Base-by-base conservation (phyloP, 2,797 vertebrate species). In the Typhlichthys subterraneus region DNA sequence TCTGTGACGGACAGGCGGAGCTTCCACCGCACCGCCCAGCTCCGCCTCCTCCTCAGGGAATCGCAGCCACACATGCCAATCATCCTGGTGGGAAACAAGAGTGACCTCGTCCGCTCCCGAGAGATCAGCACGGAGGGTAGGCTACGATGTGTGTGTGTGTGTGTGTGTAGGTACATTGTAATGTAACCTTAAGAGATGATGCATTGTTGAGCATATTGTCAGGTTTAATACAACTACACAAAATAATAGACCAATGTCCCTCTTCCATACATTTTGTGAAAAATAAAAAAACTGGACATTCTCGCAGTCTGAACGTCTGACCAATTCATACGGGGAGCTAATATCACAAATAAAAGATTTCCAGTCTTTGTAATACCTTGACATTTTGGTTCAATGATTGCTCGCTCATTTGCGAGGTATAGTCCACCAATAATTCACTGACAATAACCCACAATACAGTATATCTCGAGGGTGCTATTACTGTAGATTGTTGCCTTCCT, bases 31-130 rank as follows among this genome's bases (percentile, higher is more conserved):
- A 91, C 93, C 4, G 93, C 94, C 53, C 94, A 95, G 70, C 92
- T 96, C 77, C 91, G 93, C 72, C 93, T 97, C 65, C 91, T 95
- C 65, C 90, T 94, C 57, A 93, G 92, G 73, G 92, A 95, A 84
- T 90, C 94, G 11, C 90, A 93, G 66, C 93, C 92, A 0, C 91
- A 94, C 46, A 93, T 92, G 15, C 95, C 96, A 54, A 93, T 97
- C 83, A 96, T 96, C 90, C 91, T 97, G 10, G 95, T 95, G 83
- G 96, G 94, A 79, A 97, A 96, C 88, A 97, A 97, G 91, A 96
- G 94, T 1, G 96, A 97, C 91, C 90, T 97, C 45, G 96, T 95
- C 7, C 94, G 96, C 48, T 95, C 94, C 42, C 87, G 95, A 57
- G 95, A 97, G 83, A 94, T 97, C 77, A 95, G 93, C 59, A 73